phyloP scores from a whole-genome alignment of 2,113 vertebrate genomes.

The Silurus meridionalis region DNA sequence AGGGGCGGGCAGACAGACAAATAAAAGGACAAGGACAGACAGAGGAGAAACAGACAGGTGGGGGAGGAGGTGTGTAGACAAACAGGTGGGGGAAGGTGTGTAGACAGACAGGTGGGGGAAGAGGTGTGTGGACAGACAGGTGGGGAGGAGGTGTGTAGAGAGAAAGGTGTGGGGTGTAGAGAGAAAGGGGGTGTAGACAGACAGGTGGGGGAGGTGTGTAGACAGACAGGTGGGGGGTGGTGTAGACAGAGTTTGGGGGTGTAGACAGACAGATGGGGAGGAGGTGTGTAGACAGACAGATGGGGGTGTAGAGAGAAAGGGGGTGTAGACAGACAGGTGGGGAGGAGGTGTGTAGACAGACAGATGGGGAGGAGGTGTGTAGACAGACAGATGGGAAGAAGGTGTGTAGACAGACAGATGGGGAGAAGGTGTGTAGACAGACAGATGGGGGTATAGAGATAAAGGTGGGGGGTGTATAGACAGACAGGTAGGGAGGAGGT shows the following conservation, averaged over 20 bases:
- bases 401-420: constrained; percentile 60
- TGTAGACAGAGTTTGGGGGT: background rate
- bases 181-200: background rate
- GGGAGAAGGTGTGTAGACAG: too few relatives aligned
- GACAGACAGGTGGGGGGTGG: background rate
- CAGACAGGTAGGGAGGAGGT: background rate
- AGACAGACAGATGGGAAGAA: too few relatives aligned
- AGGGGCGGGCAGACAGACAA: background rate
- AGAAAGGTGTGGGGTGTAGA: too few relatives aligned
- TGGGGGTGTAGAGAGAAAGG: too few relatives aligned
- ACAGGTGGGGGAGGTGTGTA: too few relatives aligned
- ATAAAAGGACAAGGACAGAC: background rate
- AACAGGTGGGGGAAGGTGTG: background rate
- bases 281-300: background rate
- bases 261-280: background rate
- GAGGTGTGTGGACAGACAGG: too few relatives aligned
- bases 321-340: too few relatives aligned
- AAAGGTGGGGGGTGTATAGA: too few relatives aligned
- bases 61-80: background rate
- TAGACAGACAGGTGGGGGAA: background rate
- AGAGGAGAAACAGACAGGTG: background rate
- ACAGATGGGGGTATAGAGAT: too few relatives aligned
- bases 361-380: background rate
- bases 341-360: background rate
- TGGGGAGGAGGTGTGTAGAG: too few relatives aligned